Conservation (phyloP, 2,113 vertebrate species). For the Lagopus leucura region DNA sequence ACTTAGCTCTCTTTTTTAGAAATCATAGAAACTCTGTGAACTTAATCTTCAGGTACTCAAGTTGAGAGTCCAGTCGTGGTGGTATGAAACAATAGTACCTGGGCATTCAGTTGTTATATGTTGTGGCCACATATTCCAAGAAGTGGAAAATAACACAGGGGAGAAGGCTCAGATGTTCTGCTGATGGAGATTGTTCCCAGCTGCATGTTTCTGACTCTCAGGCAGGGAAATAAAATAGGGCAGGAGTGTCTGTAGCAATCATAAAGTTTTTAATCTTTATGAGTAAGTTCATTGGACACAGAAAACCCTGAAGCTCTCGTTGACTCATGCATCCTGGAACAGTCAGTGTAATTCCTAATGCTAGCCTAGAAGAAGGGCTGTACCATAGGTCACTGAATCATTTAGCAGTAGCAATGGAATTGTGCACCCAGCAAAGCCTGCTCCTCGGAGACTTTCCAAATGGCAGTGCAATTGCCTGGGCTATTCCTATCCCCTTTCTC, state of each 20-base stretch:
- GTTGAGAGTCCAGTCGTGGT: rapidly evolving
- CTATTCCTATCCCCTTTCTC: not conserved
- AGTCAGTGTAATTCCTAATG: not conserved
- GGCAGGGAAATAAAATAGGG: not conserved
- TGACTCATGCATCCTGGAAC: not conserved
- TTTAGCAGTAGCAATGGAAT: not conserved
- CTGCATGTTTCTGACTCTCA: not conserved
- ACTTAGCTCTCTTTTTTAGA: not conserved
- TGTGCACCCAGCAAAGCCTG: not conserved
- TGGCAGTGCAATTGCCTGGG: not conserved
- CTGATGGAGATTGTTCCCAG: not conserved
- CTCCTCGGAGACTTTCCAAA: not conserved
- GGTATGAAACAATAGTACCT: not conserved
- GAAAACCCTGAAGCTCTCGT: not conserved
- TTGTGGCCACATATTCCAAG: not conserved
- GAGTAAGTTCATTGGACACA: not conserved
- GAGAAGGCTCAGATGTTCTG: not conserved
- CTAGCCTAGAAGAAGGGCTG: not conserved
- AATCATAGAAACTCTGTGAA: not conserved
- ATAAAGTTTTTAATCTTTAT: not conserved
- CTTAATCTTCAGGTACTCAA: not conserved
- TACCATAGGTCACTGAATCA: not conserved
- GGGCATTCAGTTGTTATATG: not conserved
- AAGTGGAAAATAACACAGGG: not conserved
- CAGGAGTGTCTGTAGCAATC: not conserved